A percentile compares a stretch with the other conserved stretches of the same genome.
These are phyloP conservation scores for Centropus unirufus DNA, from an alignment of 2,113 vertebrate genomes.

Conservation along the genomic window DNA sequence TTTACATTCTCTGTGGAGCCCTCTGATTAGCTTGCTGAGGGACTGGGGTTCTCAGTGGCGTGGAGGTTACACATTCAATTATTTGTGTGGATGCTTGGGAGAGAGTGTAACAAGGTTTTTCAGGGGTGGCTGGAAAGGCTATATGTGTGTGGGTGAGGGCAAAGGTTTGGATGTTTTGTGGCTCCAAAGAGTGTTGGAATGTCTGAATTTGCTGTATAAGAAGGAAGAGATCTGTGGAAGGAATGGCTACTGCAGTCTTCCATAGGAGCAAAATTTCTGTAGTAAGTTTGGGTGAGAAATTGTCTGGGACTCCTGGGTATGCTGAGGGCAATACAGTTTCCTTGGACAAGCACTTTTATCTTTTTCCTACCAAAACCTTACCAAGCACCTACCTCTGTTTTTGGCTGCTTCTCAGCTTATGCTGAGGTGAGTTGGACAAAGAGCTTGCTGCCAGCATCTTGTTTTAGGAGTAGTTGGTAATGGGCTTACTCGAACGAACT, in stretches of 20 bases:
- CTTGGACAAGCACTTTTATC: background rate
- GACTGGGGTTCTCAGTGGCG: rapidly evolving
- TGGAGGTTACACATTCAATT: background rate
- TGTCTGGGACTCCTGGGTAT: background rate
- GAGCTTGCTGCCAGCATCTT: background rate
- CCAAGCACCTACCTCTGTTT: background rate
- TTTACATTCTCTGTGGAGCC: conserved; percentile 3
- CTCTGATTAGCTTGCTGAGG: background rate
- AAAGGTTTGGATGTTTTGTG: background rate
- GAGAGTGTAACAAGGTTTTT: background rate
- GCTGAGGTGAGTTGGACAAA: background rate
- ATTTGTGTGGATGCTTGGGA: background rate
- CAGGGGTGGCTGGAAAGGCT: background rate
- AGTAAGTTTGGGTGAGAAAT: background rate
- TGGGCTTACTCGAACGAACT: background rate
- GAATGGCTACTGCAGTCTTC: background rate
- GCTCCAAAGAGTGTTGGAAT: background rate
- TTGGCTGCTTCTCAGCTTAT: background rate
- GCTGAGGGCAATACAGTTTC: background rate
- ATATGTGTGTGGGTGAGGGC: background rate
- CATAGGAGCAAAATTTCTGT: background rate
- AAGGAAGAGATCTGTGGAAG: background rate
- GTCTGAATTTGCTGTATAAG: background rate
- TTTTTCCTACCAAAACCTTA: background rate
- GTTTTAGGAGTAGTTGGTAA: background rate